These are phyloP conservation scores for Rhadina sibilatrix DNA, from an alignment of 2,113 vertebrate genomes.

Conservation along the genomic window DNA sequence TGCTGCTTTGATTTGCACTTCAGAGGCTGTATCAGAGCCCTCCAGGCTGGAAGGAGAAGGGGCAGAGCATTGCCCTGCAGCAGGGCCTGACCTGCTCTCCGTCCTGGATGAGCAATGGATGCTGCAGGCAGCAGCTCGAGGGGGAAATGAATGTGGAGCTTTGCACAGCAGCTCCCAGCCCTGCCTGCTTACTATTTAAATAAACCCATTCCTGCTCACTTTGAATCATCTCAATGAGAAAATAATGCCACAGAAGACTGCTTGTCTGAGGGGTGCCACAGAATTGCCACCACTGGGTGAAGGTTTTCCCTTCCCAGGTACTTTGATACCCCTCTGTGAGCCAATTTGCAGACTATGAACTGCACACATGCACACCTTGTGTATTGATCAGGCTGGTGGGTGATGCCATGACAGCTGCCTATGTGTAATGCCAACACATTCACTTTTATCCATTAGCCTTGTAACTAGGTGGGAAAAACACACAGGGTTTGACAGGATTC, in stretches of 20 bases:
- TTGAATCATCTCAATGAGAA: neutral
- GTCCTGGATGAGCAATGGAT: neutral
- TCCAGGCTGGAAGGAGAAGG: neutral
- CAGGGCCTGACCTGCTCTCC: fast-evolving
- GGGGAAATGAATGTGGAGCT: neutral
- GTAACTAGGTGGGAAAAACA: neutral
- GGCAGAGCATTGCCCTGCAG: neutral
- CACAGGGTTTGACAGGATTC: neutral
- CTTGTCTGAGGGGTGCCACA: neutral
- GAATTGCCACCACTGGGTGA: neutral
- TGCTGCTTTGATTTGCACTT: neutral
- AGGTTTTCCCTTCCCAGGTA: neutral
- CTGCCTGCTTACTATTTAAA: neutral
- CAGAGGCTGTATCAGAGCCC: neutral
- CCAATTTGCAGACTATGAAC: neutral
- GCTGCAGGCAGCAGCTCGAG: neutral
- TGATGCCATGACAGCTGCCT: neutral
- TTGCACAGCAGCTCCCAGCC: neutral
- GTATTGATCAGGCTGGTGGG: neutral
- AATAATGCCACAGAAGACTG: neutral
- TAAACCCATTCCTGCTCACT: neutral
- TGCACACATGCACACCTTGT: neutral
- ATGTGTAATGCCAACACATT: neutral
- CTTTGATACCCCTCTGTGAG: neutral
- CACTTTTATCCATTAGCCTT: neutral